These are phyloP conservation scores for Zele albiditarsus DNA, from an alignment of 2,888 invertebrate species.

Conservation along the genomic window DNA sequence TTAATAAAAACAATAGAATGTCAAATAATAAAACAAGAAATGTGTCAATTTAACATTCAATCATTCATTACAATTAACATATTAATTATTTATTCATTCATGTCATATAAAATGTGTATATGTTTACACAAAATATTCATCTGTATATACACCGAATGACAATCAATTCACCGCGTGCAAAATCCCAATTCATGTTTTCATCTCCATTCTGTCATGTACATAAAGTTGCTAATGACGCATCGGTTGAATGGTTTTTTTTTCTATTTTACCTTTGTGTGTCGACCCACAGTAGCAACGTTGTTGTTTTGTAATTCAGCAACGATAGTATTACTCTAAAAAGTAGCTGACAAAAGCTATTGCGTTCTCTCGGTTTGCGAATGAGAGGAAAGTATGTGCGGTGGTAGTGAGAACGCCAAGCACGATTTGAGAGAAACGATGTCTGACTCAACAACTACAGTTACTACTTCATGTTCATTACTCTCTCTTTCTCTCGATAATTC, in stretches of 20 bases:
- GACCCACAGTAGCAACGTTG: neutral
- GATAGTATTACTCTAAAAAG: neutral
- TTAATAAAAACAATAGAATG: too few species aligned
- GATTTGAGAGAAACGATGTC: constrained; percentile 23
- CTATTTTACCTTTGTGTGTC: constrained; percentile 28
- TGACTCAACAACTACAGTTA: constrained; percentile 20
- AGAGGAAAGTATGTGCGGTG: neutral
- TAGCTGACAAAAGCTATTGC: constrained; percentile 32
- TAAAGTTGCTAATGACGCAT: constrained; percentile 24
- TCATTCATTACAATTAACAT: too few species aligned
- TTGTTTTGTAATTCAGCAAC: constrained; percentile 19
- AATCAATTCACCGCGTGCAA: neutral
- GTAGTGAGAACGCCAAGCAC: constrained; percentile 7
- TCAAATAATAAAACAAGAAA: too few species aligned
- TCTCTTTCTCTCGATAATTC: constrained; percentile 6
- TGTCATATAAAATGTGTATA: too few species aligned
- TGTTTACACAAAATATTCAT: too few species aligned
- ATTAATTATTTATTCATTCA: too few species aligned
- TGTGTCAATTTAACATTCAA: too few species aligned
- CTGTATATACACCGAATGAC: too few species aligned
- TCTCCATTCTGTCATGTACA: neutral
- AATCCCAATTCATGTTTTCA: neutral
- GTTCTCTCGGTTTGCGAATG: neutral
- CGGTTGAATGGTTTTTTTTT: constrained; percentile 3
- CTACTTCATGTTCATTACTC: neutral